These are phyloP conservation scores for Armadillidium nasatum DNA, from an alignment of 1,140 invertebrate species.

Conservation along the genomic window DNA sequence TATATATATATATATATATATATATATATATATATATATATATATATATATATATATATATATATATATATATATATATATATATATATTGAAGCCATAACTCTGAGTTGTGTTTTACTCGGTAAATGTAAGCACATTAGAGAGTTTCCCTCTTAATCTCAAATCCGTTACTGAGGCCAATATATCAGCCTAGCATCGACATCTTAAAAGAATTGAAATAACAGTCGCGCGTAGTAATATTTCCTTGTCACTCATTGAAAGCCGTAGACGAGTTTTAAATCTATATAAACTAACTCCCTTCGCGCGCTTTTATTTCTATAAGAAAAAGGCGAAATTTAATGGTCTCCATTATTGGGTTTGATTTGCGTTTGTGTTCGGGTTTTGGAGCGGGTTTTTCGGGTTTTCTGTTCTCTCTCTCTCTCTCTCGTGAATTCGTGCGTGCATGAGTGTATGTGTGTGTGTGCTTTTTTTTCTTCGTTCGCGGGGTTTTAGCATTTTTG, in stretches of 20 bases:
- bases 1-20: too few species aligned
- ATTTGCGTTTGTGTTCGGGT: too few species aligned
- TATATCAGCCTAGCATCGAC: not conserved
- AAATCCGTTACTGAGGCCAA: conserved; percentile 1
- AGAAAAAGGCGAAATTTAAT: not conserved
- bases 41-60: too few species aligned
- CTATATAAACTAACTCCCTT: not conserved
- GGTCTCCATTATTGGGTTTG: not conserved
- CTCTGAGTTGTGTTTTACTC: conserved; percentile 4
- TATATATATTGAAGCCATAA: not conserved
- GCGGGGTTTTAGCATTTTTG: too few species aligned
- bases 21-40: too few species aligned
- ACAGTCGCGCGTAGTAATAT: conserved; percentile 1
- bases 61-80: too few species aligned
- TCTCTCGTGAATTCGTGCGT: too few species aligned
- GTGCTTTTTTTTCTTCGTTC: too few species aligned
- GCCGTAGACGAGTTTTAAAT: not conserved
- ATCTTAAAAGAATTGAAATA: conserved; percentile 12
- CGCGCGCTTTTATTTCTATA: not conserved
- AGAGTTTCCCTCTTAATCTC: conserved; percentile 7
- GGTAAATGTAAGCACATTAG: conserved; percentile 10
- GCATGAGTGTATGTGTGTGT: too few species aligned
- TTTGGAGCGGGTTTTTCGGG: too few species aligned
- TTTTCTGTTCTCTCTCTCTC: too few species aligned
- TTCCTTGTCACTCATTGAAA: conserved; percentile 1